These are phyloP conservation scores for Synanthedon vespiformis DNA, from an alignment of 2,888 invertebrate genomes.

Conservation along the genomic window DNA sequence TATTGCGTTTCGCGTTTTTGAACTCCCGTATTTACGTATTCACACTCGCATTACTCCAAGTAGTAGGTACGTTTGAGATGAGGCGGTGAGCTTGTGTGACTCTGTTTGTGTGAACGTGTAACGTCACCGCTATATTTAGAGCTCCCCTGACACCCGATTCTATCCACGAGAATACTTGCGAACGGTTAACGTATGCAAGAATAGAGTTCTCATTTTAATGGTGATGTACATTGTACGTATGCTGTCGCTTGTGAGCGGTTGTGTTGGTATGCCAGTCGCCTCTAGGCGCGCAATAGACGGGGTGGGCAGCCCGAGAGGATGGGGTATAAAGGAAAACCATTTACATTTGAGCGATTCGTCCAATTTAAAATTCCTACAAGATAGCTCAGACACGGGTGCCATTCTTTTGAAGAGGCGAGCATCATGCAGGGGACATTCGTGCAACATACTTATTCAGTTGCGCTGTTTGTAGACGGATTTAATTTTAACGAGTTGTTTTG, in stretches of 20 bases:
- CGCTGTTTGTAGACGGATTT: constrained; percentile 21
- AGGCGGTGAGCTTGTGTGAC: constrained; percentile 45
- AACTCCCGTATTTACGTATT: constrained; percentile 69
- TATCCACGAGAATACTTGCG: constrained; percentile 40
- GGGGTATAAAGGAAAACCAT: constrained; percentile 73
- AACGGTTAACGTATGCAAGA: constrained; percentile 54
- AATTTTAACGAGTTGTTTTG: constrained; percentile 35
- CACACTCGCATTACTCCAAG: constrained; percentile 66
- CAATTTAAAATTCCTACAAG: constrained; percentile 73
- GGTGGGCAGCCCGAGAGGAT: constrained; percentile 65
- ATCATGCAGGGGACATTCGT: constrained; percentile 52
- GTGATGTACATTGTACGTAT: constrained; percentile 51
- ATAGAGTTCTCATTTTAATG: constrained; percentile 44
- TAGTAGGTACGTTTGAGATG: constrained; percentile 60
- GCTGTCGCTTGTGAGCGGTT: constrained; percentile 55
- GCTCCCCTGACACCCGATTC: constrained; percentile 25
- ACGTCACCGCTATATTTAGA: constrained; percentile 45
- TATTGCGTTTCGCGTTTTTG: constrained; percentile 70
- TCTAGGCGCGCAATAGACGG: constrained; percentile 68
- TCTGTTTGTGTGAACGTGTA: constrained; percentile 45
- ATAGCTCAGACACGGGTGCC: constrained; percentile 69
- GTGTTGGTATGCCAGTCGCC: constrained; percentile 68
- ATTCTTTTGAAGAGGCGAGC: constrained; percentile 66
- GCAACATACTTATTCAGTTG: constrained; percentile 23
- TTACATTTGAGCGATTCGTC: constrained; percentile 73